Evolutionary conservation across 2,888 invertebrate genomes (phyloP), one percentile per base, ranked within the genome.

Genomic region (Leucoptera coffeella): DNA sequence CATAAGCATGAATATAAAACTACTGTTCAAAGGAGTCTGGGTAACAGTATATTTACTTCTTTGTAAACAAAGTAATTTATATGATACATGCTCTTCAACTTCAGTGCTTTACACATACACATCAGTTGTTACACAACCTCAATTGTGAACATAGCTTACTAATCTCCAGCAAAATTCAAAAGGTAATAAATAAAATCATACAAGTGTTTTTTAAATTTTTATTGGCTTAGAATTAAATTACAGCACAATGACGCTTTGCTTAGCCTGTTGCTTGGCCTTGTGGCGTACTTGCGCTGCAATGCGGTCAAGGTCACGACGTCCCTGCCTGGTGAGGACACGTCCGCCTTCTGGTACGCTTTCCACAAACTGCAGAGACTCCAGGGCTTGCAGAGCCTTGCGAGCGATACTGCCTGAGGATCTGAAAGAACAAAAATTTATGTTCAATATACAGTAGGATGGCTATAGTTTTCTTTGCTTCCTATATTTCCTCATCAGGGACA

Each of bases 281-380:
- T 78, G 79, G 35, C 84, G 84, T 38, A 97, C 84, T 71, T 97
- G 95, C 29, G 92, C 90, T 28, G 99, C 97, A 57, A 99, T 96
- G 52, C 97, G 82, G 75, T 99, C 97, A 51, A 99, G 77, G 73
- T 99, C 97, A 50, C 95, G 80, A 47, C 93, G 83, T 36, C 99
- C 99, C 59, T 90, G 88, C 26, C 80, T 76, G 22, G 94, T 91
- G 41, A 96, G 73, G 43, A 84, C 80, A 34, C 96, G 82, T 17
- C 95, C 95, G 55, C 93, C 89, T 45, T 86, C 86, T 4, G 85
- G 78, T 32, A 85, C 82, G 58, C 93, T 94, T 64, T 97, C 96
- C 23, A 96, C 91, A 50, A 96, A 75, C 50, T 92, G 93, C 36
- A 95, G 69, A 14, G 79, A 78, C 60, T 99, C 97, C 34, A 99